Evolutionary conservation across 1,140 invertebrate genomes (phyloP), one percentile per base, ranked within the genome.

Genomic region (Micrasema longulum): DNA sequence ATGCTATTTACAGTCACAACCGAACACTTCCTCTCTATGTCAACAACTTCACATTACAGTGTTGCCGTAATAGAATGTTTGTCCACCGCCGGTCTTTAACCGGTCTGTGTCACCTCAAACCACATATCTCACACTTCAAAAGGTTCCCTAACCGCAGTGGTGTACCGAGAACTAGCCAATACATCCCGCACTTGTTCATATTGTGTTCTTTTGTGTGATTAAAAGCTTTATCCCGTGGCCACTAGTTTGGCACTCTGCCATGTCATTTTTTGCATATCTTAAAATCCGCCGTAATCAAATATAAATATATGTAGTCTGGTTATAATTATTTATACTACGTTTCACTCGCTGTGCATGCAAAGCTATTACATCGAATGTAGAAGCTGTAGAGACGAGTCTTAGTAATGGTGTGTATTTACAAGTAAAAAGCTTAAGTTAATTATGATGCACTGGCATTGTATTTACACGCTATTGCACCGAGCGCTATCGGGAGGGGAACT

Each of bases 401-500:
- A n/a, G n/a, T 31, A 31, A 2, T 7, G 2, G 26, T 31, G 26
- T 31, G 26, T 31, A 31, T 31, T 31, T 31, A 31, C 26, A 31
- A 31, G 26, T 31, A 4, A 31, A n/a, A 31, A 7, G 26, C 26
- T 31, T 31, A 31, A 31, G 26, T 31, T 31, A 31, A 31, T 31
- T 4, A 31, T 31, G 26, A 14, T n/a, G 36, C 55, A 60, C 55
- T 43, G 55, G 22, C 41, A 22, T 60, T 41, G 18, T 60, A 60
- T 60, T 60, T 38, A 60, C 36, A 43, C 16, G 55, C 36, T 57
- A 38, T 22, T 60, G 36, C 55, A 60, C 55, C 55, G 20, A 60
- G 9, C 55, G 41, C 55, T 38, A 7, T 12, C 22, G 52, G 52
- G 16, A 22, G 16, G 36, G 23, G 48, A 38, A 12, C 14, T 2